These are phyloP conservation scores for Proteles cristata DNA, from an alignment of 2,113 vertebrate genomes.

Conservation along the genomic window DNA sequence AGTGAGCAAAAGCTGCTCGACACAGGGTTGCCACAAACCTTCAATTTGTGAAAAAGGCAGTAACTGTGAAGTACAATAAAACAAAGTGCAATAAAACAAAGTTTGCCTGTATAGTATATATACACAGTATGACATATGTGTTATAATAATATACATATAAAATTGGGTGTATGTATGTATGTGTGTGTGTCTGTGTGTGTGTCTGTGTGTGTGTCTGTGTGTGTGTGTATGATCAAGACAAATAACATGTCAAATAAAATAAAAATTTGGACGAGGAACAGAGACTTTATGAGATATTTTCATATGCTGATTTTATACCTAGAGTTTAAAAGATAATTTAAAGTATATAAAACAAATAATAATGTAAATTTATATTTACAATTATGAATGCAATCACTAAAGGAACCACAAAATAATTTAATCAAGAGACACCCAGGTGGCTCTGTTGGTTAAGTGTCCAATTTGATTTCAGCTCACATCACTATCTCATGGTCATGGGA, in stretches of 20 bases:
- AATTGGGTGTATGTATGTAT: no score
- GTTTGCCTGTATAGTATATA: not conserved
- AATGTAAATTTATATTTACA: not conserved
- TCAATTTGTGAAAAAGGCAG: not conserved
- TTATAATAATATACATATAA: not conserved
- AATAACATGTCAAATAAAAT: not conserved
- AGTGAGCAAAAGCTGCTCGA: not conserved
- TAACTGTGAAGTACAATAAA: not conserved
- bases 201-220: not conserved
- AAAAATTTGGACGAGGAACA: not conserved
- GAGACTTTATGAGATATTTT: not conserved
- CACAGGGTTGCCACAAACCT: not conserved
- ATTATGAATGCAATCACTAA: not conserved
- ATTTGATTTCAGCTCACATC: no score
- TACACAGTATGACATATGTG: not conserved
- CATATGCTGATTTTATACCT: not conserved
- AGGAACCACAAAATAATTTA: not conserved
- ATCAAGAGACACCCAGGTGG: no score
- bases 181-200: not conserved
- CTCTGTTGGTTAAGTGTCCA: no score
- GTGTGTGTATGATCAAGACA: not conserved
- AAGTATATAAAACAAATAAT: not conserved
- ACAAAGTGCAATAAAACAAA: not conserved
- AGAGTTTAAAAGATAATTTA: not conserved
- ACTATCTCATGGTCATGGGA: no score